These are phyloP conservation scores for Gymnocypris eckloni DNA, from an alignment of 2,797 vertebrate species.

Conservation along the genomic window DNA sequence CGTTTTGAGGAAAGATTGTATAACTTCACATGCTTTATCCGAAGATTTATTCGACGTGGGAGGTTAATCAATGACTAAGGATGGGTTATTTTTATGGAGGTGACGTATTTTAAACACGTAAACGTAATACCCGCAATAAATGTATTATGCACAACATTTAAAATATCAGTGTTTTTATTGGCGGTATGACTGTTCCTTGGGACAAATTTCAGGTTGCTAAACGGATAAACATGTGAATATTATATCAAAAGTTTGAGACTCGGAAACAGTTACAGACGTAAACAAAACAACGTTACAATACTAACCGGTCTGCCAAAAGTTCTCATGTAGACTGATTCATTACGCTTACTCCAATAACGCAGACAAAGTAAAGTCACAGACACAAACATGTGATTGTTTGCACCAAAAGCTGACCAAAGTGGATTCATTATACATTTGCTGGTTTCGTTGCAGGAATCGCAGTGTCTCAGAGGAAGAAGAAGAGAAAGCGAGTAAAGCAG, in stretches of 20 bases:
- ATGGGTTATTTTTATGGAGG: background rate
- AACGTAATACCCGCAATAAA: background rate
- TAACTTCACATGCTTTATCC: background rate
- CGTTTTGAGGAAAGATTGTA: background rate
- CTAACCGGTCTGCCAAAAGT: background rate
- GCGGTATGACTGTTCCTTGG: background rate
- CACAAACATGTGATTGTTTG: background rate
- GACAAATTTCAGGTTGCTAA: background rate
- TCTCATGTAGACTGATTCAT: background rate
- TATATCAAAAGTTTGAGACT: background rate
- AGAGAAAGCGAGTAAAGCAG: conserved; percentile 8
- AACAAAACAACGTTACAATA: background rate
- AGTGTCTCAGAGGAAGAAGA: conserved; percentile 3
- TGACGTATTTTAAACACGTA: background rate
- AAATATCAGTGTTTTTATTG: background rate
- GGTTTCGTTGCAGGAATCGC: conserved; percentile 6
- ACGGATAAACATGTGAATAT: background rate
- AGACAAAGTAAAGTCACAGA: background rate
- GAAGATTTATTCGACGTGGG: background rate
- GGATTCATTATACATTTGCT: background rate
- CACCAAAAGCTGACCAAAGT: background rate
- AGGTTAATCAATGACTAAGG: background rate
- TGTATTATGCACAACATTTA: background rate
- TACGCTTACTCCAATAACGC: background rate
- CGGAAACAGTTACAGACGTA: background rate